Evolutionary conservation across 2,113 vertebrate species (phyloP).

Genomic region (Dromiciops gliroides): DNA sequence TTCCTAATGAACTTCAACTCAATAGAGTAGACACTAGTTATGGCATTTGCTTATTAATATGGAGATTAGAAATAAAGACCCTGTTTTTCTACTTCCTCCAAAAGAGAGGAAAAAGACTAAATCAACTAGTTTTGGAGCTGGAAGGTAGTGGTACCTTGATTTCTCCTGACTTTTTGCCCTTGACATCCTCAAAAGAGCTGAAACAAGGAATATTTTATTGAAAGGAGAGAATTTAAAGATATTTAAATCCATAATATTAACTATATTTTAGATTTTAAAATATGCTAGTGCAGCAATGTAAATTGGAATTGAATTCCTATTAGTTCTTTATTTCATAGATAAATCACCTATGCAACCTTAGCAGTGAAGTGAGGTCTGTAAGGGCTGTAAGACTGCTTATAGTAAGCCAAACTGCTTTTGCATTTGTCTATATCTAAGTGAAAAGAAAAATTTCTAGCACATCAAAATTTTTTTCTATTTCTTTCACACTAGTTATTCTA

Average conservation of each 20-base stretch:
- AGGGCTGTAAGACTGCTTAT: neutral
- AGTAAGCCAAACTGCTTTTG: neutral
- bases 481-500: neutral
- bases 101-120: neutral
- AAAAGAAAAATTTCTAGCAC: neutral
- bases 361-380: neutral
- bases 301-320: neutral
- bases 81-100: neutral
- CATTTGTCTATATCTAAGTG: neutral
- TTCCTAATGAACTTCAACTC: neutral
- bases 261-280: neutral
- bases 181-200: neutral
- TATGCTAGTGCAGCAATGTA: neutral
- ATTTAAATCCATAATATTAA: neutral
- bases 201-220: neutral
- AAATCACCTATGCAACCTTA: neutral
- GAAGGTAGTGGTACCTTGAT: neutral
- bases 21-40: neutral
- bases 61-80: neutral
- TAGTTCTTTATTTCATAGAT: neutral
- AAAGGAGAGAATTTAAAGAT: neutral
- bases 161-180: neutral
- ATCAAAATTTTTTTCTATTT: neutral
- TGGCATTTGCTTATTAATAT: neutral
- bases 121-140: neutral